Conservation (phyloP, 2,888 invertebrate species). For the Lepidocyrtoides sp. region DNA sequence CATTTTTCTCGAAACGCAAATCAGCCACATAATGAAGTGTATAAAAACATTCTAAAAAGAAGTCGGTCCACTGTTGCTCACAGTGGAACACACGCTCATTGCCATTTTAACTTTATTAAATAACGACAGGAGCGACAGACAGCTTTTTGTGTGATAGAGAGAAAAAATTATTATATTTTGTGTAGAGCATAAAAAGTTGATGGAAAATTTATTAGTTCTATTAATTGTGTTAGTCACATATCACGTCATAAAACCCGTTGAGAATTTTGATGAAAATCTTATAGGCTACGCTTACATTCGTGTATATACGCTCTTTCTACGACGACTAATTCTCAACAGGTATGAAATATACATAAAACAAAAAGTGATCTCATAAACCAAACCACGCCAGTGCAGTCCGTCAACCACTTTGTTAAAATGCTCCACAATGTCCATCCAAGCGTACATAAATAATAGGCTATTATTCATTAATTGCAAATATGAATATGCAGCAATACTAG, state of each 20-base stretch:
- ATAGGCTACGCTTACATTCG: too few species aligned
- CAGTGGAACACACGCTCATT: conserved; percentile 25
- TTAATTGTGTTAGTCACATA: conserved; percentile 77
- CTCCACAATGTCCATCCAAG: conserved; percentile 11
- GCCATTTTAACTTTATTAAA: conserved; percentile 53
- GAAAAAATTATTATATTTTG: not conserved
- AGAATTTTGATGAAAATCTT: conserved; percentile 74
- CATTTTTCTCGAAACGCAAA: not conserved
- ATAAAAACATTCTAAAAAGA: conserved; percentile 11
- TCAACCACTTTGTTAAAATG: conserved; percentile 60
- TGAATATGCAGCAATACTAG: conserved; percentile 39
- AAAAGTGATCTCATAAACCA: conserved; percentile 59
- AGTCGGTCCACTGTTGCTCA: conserved; percentile 5
- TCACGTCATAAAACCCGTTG: conserved; percentile 74
- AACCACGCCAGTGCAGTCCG: conserved; percentile 66
- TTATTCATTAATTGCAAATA: conserved; percentile 41
- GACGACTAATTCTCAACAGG: conserved; percentile 27
- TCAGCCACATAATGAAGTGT: not conserved
- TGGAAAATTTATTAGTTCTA: conserved; percentile 69
- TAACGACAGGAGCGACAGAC: conserved; percentile 44
- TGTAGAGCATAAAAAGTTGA: conserved; percentile 34
- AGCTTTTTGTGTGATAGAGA: conserved; percentile 10
- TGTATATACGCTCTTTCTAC: not conserved
- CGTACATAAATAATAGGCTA: conserved; percentile 43
- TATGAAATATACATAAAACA: conserved; percentile 16